These are phyloP conservation scores for Zoanthus sansibaricus DNA, from an alignment of 92 coral and sea anemone genomes.

Conservation along the genomic window DNA sequence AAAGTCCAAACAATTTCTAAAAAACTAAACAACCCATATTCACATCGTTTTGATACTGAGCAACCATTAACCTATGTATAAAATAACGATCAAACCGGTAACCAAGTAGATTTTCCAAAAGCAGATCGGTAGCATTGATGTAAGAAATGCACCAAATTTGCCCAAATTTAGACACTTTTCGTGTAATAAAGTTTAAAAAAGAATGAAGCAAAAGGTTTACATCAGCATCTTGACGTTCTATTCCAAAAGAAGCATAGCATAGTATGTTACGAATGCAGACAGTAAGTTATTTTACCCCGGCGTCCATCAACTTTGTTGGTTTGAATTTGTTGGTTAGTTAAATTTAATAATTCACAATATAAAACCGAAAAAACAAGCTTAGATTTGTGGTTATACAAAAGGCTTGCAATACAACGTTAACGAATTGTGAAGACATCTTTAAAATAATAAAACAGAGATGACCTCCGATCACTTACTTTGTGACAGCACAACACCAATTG, in stretches of 20 bases:
- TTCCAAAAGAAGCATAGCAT: constrained; percentile 6
- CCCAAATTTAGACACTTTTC: not conserved
- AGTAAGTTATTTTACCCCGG: not conserved
- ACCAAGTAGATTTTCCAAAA: not conserved
- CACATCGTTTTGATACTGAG: too few relatives aligned
- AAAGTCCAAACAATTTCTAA: not conserved
- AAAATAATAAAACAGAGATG: too few relatives aligned
- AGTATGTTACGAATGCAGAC: constrained; percentile 5
- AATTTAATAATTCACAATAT: not conserved
- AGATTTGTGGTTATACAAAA: not conserved
- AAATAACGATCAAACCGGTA: not conserved
- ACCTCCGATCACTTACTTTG: not conserved
- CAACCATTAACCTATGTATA: not conserved
- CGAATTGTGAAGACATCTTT: not conserved
- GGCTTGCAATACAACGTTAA: not conserved
- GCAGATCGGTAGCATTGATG: not conserved
- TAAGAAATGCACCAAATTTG: not conserved
- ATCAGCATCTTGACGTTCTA: not conserved
- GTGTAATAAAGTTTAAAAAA: not conserved
- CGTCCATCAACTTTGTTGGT: not conserved
- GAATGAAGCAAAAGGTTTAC: not conserved
- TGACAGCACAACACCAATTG: not conserved
- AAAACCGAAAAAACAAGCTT: not conserved
- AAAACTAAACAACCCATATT: not conserved
- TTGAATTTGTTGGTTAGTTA: not conserved